Conservation (phyloP, 30 jellyfish, hydroid and myxozoan genomes). For the Aurelia coerulea region DNA sequence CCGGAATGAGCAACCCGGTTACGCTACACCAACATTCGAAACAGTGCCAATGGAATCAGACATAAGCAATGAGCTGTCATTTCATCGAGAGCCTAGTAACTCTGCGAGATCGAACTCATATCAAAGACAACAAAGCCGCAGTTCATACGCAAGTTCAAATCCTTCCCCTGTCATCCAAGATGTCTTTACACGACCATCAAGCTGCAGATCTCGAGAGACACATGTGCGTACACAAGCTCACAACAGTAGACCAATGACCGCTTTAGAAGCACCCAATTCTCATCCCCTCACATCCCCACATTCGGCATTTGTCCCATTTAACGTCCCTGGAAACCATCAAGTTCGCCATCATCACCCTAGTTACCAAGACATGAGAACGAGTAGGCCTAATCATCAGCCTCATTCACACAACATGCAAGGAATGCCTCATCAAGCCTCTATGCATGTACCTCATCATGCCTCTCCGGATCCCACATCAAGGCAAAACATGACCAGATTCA, state of each 20-base stretch:
- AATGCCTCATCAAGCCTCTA: background rate
- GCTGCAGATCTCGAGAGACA: slow-evolving; percentile 28
- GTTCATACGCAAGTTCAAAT: slow-evolving; percentile 18
- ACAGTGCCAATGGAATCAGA: slow-evolving; percentile 18
- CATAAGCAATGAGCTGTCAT: background rate
- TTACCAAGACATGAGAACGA: slow-evolving; percentile 48
- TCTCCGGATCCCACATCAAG: slow-evolving; percentile 23
- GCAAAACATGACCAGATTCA: slow-evolving; percentile 1
- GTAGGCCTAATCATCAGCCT: slow-evolving; percentile 9
- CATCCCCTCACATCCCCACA: slow-evolving; percentile 29
- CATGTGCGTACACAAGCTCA: slow-evolving; percentile 11
- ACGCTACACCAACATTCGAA: slow-evolving; percentile 17
- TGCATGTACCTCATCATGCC: slow-evolving; percentile 15
- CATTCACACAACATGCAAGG: background rate
- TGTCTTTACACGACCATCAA: slow-evolving; percentile 37
- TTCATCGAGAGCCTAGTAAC: slow-evolving; percentile 3
- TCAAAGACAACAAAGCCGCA: background rate
- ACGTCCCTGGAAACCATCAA: slow-evolving; percentile 20
- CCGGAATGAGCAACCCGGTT: slow-evolving; percentile 23
- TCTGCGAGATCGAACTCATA: background rate
- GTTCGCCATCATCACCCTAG: slow-evolving; percentile 45
- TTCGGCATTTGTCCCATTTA: slow-evolving; percentile 55
- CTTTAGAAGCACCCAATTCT: slow-evolving; percentile 1
- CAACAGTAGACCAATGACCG: slow-evolving; percentile 1
- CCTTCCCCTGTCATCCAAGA: slow-evolving; percentile 57